Evolutionary conservation across 2,113 vertebrate genomes (phyloP).

Genomic region (Hylia prasina): DNA sequence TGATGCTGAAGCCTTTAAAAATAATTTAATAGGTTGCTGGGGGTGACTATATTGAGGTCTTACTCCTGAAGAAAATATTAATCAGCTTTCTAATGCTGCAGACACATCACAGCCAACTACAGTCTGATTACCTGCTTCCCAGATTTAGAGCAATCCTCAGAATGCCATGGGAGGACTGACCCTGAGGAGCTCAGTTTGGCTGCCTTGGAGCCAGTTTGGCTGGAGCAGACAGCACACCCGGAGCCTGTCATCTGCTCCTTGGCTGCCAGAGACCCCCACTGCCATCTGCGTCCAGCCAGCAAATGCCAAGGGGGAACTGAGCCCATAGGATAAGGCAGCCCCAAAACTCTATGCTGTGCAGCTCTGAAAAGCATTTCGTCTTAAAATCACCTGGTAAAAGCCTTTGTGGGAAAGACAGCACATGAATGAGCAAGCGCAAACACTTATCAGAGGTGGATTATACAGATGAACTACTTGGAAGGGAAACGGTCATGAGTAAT

Average conservation of each 20-base stretch:
- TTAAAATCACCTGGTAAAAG: neutral
- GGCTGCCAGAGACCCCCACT: neutral
- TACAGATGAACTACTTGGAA: neutral
- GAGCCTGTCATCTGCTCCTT: neutral
- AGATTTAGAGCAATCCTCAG: neutral
- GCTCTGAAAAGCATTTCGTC: neutral
- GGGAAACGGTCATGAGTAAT: neutral
- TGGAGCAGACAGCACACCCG: neutral
- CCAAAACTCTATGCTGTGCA: rapidly evolving
- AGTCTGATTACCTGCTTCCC: neutral
- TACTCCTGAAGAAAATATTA: neutral
- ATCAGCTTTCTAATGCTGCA: neutral
- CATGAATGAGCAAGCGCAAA: rapidly evolving
- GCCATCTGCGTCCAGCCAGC: neutral
- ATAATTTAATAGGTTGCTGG: neutral
- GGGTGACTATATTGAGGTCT: neutral
- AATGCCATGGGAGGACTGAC: neutral
- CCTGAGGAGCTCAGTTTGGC: neutral
- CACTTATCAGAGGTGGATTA: neutral
- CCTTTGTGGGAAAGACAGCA: neutral
- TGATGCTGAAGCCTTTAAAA: neutral
- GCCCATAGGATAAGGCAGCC: neutral
- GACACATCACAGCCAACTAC: neutral
- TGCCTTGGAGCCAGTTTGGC: neutral
- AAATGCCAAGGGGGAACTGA: neutral